Evolutionary conservation across 2,888 invertebrate genomes (phyloP).

Genomic region (Shargacucullia verbasci): DNA sequence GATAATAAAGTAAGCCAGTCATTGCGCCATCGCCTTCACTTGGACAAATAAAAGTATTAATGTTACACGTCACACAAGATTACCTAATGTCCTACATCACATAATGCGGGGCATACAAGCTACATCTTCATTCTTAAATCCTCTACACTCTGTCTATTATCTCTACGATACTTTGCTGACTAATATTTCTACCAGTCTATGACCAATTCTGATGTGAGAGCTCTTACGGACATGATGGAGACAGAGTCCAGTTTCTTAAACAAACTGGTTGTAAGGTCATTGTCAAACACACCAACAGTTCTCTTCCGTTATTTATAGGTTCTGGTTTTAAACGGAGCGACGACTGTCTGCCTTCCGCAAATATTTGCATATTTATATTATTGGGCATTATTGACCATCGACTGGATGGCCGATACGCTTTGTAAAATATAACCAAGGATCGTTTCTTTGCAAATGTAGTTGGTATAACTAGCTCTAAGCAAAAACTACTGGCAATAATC

Average conservation of each 20-base stretch:
- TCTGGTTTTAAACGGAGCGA: background rate
- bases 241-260: too few relatives aligned
- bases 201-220: too few relatives aligned
- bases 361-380: background rate
- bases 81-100: conserved; percentile 20
- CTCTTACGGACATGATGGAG: too few relatives aligned
- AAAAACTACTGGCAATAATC: conserved; percentile 20
- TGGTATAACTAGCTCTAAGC: conserved; percentile 17
- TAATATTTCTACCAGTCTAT: too few relatives aligned
- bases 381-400: conserved; percentile 5
- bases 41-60: conserved; percentile 25
- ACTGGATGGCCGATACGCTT: too few relatives aligned
- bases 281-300: too few relatives aligned
- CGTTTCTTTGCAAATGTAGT: conserved; percentile 24
- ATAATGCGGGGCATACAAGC: background rate
- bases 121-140: too few relatives aligned
- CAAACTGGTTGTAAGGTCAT: too few relatives aligned
- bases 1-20: conserved; percentile 24
- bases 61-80: conserved; percentile 3
- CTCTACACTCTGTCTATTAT: too few relatives aligned
- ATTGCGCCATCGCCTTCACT: conserved; percentile 11
- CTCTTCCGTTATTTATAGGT: background rate
- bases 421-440: background rate
- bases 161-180: too few relatives aligned
- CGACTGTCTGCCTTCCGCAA: background rate